Conservation (phyloP, 2,113 vertebrate genomes). For the Macrotis lagotis region DNA sequence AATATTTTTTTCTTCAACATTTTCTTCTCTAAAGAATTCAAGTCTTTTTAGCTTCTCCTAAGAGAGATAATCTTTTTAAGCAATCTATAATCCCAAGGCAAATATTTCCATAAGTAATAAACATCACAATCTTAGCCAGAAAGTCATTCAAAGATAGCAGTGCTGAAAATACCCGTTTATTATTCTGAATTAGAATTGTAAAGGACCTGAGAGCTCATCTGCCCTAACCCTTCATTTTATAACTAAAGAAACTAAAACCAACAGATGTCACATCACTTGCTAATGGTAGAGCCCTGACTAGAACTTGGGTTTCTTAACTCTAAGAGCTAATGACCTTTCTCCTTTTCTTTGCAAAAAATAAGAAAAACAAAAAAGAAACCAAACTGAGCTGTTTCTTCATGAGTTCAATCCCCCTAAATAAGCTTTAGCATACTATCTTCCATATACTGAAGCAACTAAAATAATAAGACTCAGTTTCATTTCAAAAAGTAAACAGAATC, state of each 20-base stretch:
- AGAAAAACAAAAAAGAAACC: neutral
- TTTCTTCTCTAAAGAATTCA: neutral
- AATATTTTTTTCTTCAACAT: neutral
- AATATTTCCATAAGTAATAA: neutral
- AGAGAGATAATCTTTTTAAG: neutral
- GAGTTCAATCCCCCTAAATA: neutral
- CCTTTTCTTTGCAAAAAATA: neutral
- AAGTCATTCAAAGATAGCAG: neutral
- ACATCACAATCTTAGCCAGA: neutral
- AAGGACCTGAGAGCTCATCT: neutral
- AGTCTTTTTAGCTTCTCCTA: neutral
- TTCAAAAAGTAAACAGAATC: constrained; percentile 20
- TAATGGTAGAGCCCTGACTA: neutral
- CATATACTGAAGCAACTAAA: neutral
- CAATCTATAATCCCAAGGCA: neutral
- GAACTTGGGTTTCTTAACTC: neutral
- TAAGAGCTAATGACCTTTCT: neutral
- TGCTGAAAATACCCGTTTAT: neutral
- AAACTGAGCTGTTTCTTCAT: neutral
- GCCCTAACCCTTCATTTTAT: neutral
- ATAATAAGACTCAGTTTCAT: neutral
- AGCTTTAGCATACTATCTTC: neutral
- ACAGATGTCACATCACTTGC: neutral
- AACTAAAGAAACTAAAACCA: neutral
- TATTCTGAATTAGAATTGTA: neutral